These are phyloP conservation scores for Selene dorsalis DNA, from an alignment of 2,797 vertebrate genomes.

Conservation along the genomic window DNA sequence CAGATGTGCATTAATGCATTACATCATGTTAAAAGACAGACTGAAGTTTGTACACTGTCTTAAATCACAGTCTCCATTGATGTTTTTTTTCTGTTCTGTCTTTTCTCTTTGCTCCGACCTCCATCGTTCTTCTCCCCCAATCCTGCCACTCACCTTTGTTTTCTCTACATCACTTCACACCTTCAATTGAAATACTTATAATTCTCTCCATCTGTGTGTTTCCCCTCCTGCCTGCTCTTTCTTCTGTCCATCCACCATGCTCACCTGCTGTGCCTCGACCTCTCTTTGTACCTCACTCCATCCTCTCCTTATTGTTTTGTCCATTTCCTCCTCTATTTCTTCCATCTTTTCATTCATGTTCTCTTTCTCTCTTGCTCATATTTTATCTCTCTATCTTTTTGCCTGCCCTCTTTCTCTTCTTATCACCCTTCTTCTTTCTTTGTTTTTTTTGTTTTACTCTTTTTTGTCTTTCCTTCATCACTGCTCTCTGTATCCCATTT, in stretches of 20 bases:
- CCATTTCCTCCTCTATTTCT: conserved; percentile 5
- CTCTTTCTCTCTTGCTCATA: conserved; percentile 12
- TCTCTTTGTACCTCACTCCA: conserved; percentile 43
- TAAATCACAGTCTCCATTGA: conserved; percentile 51
- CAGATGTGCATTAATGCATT: conserved; percentile 31
- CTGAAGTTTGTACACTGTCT: conserved; percentile 52
- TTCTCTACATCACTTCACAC: conserved; percentile 25
- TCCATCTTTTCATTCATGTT: conserved; percentile 31
- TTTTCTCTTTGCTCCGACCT: conserved; percentile 35
- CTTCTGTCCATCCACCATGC: conserved; percentile 28
- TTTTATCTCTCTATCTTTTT: conserved; percentile 24
- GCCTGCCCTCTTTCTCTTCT: not conserved
- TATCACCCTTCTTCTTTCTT: conserved; percentile 3
- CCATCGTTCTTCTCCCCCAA: conserved; percentile 25
- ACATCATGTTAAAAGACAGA: conserved; percentile 47
- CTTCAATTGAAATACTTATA: conserved; percentile 49
- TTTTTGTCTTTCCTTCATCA: conserved; percentile 32
- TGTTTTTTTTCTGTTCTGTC: conserved; percentile 9
- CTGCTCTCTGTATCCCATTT: conserved; percentile 19
- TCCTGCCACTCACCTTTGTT: conserved; percentile 44
- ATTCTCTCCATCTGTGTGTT: conserved; percentile 48
- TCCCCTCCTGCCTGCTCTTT: conserved; percentile 30
- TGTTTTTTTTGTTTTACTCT: too few species aligned
- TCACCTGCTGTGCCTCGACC: conserved; percentile 53
- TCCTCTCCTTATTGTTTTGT: conserved; percentile 22